Evolutionary conservation across 2,113 vertebrate genomes (phyloP).

Genomic region (Maccullochella peelii): DNA sequence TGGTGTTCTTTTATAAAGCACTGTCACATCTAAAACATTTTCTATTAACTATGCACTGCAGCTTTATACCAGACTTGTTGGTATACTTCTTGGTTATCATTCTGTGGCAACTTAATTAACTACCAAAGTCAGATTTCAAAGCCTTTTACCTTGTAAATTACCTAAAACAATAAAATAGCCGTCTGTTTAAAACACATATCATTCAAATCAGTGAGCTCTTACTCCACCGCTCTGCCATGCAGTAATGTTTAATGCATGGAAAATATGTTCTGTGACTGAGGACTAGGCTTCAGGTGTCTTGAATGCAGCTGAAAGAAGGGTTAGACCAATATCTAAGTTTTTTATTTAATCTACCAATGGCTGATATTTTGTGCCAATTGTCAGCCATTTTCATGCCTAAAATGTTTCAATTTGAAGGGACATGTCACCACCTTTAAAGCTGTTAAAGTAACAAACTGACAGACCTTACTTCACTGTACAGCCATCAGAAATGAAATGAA

Average conservation of each 20-base stretch:
- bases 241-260: background rate
- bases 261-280: slow-evolving; percentile 6
- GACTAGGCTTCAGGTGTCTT: background rate
- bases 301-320: background rate
- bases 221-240: background rate
- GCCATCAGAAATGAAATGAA: background rate
- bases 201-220: slow-evolving; percentile 34
- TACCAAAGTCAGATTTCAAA: slow-evolving; percentile 55
- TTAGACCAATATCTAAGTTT: background rate
- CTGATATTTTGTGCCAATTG: background rate
- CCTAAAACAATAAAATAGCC: slow-evolving; percentile 48
- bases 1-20: slow-evolving; percentile 45
- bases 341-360: background rate
- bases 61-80: slow-evolving; percentile 46
- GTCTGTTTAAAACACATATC: slow-evolving; percentile 53
- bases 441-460: slow-evolving; percentile 2
- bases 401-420: background rate
- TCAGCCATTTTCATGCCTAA: background rate
- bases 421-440: background rate
- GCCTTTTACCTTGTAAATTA: slow-evolving; percentile 39
- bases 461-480: background rate
- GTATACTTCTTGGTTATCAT: slow-evolving; percentile 53
- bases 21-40: slow-evolving; percentile 62
- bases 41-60: slow-evolving; percentile 57
- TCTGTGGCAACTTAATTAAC: slow-evolving; percentile 61